These are phyloP conservation scores for Delichon dasypus DNA, from an alignment of 2,797 vertebrate genomes.

Conservation along the genomic window DNA sequence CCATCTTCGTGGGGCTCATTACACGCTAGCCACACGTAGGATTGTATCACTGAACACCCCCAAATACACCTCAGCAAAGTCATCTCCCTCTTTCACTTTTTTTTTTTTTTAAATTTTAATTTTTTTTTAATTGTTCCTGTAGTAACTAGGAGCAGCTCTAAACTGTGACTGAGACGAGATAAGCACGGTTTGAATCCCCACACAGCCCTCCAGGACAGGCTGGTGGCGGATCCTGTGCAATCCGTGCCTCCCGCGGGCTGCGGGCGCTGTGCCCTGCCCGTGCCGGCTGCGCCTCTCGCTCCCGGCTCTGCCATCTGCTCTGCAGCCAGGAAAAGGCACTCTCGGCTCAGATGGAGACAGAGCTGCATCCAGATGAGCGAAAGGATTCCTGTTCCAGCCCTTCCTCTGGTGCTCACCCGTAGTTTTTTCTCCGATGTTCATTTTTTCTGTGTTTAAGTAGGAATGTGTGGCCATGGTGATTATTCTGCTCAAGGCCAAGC, in stretches of 20 bases:
- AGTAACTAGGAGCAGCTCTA: neutral
- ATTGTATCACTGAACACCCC: accelerated
- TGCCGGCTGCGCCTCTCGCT: neutral
- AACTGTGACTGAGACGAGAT: neutral
- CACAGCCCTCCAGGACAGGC: accelerated
- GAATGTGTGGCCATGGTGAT: neutral
- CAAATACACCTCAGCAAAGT: neutral
- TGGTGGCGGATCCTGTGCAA: neutral
- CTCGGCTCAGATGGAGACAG: neutral
- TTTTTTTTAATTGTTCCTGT: neutral
- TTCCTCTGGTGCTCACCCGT: neutral
- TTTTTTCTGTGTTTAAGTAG: neutral
- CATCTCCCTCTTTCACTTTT: neutral
- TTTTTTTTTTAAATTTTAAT: neutral
- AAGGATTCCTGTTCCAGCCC: neutral
- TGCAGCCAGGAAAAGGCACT: neutral
- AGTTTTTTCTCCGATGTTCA: neutral
- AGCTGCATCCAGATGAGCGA: neutral
- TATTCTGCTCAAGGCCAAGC: neutral
- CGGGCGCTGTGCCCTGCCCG: neutral
- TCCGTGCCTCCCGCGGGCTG: neutral
- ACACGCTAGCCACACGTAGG: neutral
- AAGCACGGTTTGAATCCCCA: accelerated
- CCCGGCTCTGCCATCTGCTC: neutral
- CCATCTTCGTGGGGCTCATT: neutral